These are phyloP conservation scores for Cremastobaeus sp. DNA, from an alignment of 2,888 invertebrate genomes.

Conservation along the genomic window DNA sequence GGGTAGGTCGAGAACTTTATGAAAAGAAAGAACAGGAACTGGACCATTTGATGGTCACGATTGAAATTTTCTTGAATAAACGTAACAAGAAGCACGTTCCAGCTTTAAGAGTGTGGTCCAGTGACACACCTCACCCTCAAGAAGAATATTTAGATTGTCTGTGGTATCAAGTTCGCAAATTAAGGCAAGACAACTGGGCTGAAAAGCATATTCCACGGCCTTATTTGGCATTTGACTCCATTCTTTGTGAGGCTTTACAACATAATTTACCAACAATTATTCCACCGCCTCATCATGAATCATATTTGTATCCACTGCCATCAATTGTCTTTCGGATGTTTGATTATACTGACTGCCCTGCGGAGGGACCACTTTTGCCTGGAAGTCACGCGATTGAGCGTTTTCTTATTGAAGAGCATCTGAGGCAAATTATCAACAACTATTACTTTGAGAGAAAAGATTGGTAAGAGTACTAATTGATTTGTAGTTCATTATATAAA, in stretches of 20 bases:
- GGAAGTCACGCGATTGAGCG: slow-evolving; percentile 98
- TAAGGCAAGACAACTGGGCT: slow-evolving; percentile 96
- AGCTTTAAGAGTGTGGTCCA: slow-evolving; percentile 95
- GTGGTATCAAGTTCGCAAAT: slow-evolving; percentile 95
- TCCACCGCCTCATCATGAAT: slow-evolving; percentile 95
- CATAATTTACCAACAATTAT: slow-evolving; percentile 95
- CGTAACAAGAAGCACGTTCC: slow-evolving; percentile 95
- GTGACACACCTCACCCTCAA: slow-evolving; percentile 96
- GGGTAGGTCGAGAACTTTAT: slow-evolving; percentile 97
- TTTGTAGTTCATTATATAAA: background rate
- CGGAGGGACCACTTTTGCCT: slow-evolving; percentile 91
- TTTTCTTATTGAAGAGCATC: slow-evolving; percentile 97
- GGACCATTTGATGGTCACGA: slow-evolving; percentile 91
- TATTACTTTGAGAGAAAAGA: slow-evolving; percentile 94
- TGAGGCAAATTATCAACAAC: slow-evolving; percentile 94
- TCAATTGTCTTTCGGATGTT: slow-evolving; percentile 97
- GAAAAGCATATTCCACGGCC: slow-evolving; percentile 97
- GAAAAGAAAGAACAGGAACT: slow-evolving; percentile 97
- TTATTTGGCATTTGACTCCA: slow-evolving; percentile 96
- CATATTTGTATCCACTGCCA: slow-evolving; percentile 95
- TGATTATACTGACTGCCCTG: slow-evolving; percentile 98
- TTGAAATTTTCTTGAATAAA: slow-evolving; percentile 95
- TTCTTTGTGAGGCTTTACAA: slow-evolving; percentile 96
- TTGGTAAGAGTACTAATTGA: slow-evolving; percentile 81
- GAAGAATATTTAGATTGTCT: slow-evolving; percentile 98